These are phyloP conservation scores for Schizotus pectinicornis DNA, from an alignment of 2,888 invertebrate genomes.

Conservation along the genomic window DNA sequence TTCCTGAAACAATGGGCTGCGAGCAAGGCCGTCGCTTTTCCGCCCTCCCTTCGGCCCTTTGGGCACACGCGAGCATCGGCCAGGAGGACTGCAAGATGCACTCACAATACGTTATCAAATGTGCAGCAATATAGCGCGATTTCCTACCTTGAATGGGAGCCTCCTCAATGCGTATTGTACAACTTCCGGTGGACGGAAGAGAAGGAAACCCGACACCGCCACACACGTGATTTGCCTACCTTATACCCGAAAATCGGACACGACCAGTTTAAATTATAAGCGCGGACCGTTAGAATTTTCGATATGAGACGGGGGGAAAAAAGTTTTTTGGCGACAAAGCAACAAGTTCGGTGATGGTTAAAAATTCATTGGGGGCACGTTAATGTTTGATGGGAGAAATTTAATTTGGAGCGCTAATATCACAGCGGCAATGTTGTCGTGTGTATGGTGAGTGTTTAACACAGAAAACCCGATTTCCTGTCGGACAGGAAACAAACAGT, in stretches of 20 bases:
- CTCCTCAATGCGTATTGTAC: slow-evolving; percentile 30
- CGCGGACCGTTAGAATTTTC: no score
- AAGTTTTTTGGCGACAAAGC: background rate
- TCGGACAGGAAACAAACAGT: slow-evolving; percentile 46
- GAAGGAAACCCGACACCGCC: slow-evolving; percentile 49
- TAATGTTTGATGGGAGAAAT: slow-evolving; percentile 24
- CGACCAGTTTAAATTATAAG: slow-evolving; percentile 5
- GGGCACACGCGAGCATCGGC: background rate
- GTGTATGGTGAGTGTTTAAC: slow-evolving; percentile 20
- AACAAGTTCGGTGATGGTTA: no score
- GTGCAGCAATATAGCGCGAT: slow-evolving; percentile 18
- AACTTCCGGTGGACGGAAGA: slow-evolving; percentile 43
- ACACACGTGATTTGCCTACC: slow-evolving; percentile 48
- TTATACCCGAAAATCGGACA: slow-evolving; percentile 28
- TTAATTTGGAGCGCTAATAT: slow-evolving; percentile 24
- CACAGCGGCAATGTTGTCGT: slow-evolving; percentile 14
- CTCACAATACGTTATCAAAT: slow-evolving; percentile 9
- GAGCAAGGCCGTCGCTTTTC: no score
- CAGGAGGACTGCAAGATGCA: slow-evolving; percentile 20
- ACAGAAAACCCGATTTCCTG: slow-evolving; percentile 48
- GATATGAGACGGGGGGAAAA: slow-evolving; percentile 2
- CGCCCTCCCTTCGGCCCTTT: no score
- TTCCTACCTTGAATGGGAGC: slow-evolving; percentile 19
- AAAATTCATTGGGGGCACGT: no score
- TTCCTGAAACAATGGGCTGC: no score